Percentiles rank a stretch among this genome's conserved stretches.
These are phyloP conservation scores for Anguilla rostrata DNA, from an alignment of 2,113 vertebrate species.

Conservation along the genomic window DNA sequence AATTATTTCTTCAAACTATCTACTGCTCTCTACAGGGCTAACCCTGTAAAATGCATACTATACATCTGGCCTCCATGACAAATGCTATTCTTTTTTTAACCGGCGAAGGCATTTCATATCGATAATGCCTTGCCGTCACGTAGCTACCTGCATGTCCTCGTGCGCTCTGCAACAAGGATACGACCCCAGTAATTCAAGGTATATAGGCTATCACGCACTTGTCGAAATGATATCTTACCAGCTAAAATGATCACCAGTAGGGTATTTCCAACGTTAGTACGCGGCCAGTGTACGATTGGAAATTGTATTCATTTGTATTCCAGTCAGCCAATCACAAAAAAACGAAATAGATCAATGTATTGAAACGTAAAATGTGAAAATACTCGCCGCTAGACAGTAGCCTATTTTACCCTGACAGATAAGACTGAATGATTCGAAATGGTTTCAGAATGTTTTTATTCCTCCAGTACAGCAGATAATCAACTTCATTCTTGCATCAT, in stretches of 20 bases:
- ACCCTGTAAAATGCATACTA: conserved; percentile 4
- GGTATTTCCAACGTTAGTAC: neutral
- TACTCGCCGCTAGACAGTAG: too few relatives aligned
- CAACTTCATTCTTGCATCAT: neutral
- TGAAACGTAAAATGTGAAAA: neutral
- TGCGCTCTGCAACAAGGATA: neutral
- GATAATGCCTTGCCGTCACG: neutral
- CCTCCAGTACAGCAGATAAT: neutral
- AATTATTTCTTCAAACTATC: conserved; percentile 11
- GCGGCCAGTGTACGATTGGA: neutral
- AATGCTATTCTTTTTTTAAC: neutral
- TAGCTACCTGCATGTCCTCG: conserved; percentile 1
- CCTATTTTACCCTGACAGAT: neutral
- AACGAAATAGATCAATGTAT: neutral
- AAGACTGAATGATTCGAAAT: neutral
- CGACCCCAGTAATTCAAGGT: neutral
- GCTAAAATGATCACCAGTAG: neutral
- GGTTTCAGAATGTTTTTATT: neutral
- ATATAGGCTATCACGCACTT: neutral
- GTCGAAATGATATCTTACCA: neutral
- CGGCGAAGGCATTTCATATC: neutral
- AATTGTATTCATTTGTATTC: neutral
- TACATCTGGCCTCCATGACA: conserved; percentile 7
- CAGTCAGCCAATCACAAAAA: neutral
- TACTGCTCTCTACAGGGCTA: conserved; percentile 18